These are phyloP conservation scores for Phylloscopus trochiloides DNA, from an alignment of 2,113 vertebrate species.

Conservation along the genomic window DNA sequence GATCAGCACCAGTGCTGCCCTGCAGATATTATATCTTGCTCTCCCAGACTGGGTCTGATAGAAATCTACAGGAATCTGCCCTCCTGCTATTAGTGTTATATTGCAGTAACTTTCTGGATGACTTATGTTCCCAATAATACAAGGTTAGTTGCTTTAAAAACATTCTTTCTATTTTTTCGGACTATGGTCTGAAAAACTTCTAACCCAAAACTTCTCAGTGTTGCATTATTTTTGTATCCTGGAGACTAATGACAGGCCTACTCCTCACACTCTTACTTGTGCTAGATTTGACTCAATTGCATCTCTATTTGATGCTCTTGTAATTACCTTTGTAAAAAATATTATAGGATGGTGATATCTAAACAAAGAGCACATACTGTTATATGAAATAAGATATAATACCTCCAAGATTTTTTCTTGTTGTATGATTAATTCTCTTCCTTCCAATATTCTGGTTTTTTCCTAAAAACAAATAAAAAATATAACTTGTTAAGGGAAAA, in stretches of 20 bases:
- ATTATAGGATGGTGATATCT: not conserved
- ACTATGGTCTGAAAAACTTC: not conserved
- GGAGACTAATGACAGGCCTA: not conserved
- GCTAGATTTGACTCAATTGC: not conserved
- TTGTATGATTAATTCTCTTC: not conserved
- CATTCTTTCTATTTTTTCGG: not conserved
- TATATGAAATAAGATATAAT: not conserved
- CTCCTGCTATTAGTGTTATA: not conserved
- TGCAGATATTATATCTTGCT: not conserved
- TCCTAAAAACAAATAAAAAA: not conserved
- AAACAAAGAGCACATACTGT: not conserved
- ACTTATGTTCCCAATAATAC: not conserved
- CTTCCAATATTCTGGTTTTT: not conserved
- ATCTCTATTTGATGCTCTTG: not conserved
- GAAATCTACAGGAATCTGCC: not conserved
- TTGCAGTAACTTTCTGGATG: not conserved
- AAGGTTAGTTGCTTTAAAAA: not conserved
- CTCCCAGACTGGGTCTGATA: not conserved
- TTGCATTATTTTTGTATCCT: not conserved
- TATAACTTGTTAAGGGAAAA: not conserved
- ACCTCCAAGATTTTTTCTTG: constrained; percentile 22
- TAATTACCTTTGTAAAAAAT: not conserved
- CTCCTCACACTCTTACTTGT: not conserved
- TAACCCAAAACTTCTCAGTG: not conserved
- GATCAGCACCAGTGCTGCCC: not conserved